Evolutionary conservation across 2,797 vertebrate species (phyloP).

Genomic region (Cichlasoma orientale): DNA sequence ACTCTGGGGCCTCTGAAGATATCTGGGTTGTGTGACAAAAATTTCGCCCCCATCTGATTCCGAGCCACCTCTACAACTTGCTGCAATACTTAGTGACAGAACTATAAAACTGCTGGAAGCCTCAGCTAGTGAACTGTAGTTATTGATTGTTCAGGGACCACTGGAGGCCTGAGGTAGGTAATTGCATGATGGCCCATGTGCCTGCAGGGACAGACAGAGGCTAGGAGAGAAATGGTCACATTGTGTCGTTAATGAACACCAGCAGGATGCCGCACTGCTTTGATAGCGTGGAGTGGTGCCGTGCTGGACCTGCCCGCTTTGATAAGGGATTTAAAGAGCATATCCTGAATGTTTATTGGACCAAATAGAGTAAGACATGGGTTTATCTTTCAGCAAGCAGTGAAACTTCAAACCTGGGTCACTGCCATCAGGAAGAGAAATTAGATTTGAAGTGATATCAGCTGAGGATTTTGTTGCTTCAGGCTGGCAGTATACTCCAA

Average conservation of each 20-base stretch:
- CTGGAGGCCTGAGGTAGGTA: constrained; percentile 44
- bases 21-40: constrained; percentile 10
- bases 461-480: constrained; percentile 41
- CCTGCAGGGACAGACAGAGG: constrained; percentile 47
- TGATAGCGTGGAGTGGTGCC: constrained; percentile 19
- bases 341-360: constrained; percentile 40
- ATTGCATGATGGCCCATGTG: constrained; percentile 58
- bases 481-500: constrained; percentile 36
- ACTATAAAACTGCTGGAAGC: constrained; percentile 38
- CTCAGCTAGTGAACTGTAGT: constrained; percentile 52
- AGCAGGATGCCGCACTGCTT: constrained; percentile 45
- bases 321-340: constrained; percentile 48
- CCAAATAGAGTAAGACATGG: constrained; percentile 36
- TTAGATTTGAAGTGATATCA: constrained; percentile 62
- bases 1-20: neutral
- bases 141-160: constrained; percentile 62
- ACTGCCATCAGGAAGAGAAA: constrained; percentile 36
- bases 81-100: constrained; percentile 36
- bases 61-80: constrained; percentile 18
- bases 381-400: constrained; percentile 40
- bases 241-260: constrained; percentile 58
- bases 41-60: constrained; percentile 11
- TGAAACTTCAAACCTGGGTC: constrained; percentile 43
- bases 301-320: constrained; percentile 38
- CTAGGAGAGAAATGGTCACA: constrained; percentile 41